Base-by-base conservation (phyloP, 2,113 vertebrate genomes). In the Lichenostomus cassidix region DNA sequence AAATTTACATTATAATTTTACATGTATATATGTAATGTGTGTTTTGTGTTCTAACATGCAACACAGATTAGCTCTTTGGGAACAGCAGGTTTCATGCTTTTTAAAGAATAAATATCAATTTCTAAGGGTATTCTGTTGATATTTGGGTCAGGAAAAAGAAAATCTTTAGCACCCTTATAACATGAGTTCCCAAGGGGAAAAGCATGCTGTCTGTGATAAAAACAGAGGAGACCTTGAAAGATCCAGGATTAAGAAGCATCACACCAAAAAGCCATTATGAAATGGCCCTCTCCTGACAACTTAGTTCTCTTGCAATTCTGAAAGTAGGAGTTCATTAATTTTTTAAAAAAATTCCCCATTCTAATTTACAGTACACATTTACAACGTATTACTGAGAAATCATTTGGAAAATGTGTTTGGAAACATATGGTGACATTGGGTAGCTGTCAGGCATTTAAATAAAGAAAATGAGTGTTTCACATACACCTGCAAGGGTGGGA, bases 21-120 rank as follows among this genome's bases (percentile, higher is more conserved):
- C 22, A 33, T 0, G 1, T 9, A 14, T 22, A 47, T 33, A 23
- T 29, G 4, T 62, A 44, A n/a, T 1, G 2, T 42, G 5, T 31
- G 47, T 71, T 87, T 92, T 87, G 10, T 71, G 33, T 47, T 82
- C n/a, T 46, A 21, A 59, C 24, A 41, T 50, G 6, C 1, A 8
- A 6, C 33, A 68, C 8, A 73, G 44, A 29, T 18, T 22, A 76
- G 3, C 35, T 64, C 6, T 62, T 74, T 53, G 47, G 41, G 24
- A 90, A 44, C 13, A 44, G 33, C 9, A 52, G 5, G 4, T 65
- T 82, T 70, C 15, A 52, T 18, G 6, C 2, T 27, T 92, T 69
- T 71, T 52, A 47, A 65, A 47, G 18, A 42, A 9, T 11, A 50
- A 28, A 16, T 60, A 27, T 24, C 5, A 12, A 58, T 42, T 78